Percentiles rank a stretch among this genome's conserved stretches.
Evolutionary conservation across 2,888 invertebrate genomes (phyloP).

Genomic region (Ichneumoninae sp.): DNA sequence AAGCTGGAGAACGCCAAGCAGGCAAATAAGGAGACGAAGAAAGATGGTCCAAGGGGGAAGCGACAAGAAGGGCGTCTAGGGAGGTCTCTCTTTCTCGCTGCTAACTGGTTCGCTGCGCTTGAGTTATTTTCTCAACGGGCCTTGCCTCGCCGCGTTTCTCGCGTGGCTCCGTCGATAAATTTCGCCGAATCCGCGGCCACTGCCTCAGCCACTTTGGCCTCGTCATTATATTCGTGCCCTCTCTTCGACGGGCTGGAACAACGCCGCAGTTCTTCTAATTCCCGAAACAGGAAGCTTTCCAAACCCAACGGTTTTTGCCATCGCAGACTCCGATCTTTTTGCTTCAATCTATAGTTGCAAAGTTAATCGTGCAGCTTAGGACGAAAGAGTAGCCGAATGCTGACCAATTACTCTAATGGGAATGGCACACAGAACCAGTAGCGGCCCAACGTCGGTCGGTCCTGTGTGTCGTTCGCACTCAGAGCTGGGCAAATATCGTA

Average conservation of each 20-base stretch:
- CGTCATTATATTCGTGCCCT: constrained; percentile 57
- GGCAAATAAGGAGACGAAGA: constrained; percentile 63
- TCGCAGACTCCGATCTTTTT: background rate
- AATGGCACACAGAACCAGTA: background rate
- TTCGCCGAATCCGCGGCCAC: constrained; percentile 39
- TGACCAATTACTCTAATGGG: background rate
- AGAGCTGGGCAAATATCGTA: no score
- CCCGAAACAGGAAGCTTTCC: constrained; percentile 41
- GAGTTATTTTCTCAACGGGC: constrained; percentile 67
- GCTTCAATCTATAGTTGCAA: background rate
- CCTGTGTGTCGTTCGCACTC: no score
- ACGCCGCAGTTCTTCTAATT: constrained; percentile 31
- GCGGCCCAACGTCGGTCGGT: background rate
- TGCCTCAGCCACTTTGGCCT: constrained; percentile 60
- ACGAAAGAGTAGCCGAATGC: background rate
- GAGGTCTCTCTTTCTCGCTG: constrained; percentile 40
- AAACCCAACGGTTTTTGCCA: constrained; percentile 16
- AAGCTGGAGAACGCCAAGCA: constrained; percentile 45
- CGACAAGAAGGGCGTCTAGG: constrained; percentile 52
- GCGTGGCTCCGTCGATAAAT: constrained; percentile 67
- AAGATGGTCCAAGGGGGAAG: constrained; percentile 49
- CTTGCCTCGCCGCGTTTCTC: constrained; percentile 58
- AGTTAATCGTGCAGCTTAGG: background rate
- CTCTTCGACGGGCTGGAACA: constrained; percentile 11
- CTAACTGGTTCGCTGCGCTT: constrained; percentile 71